phyloP scores from a whole-genome alignment of 2,113 vertebrate species.

The Oreochromis spilurus region DNA sequence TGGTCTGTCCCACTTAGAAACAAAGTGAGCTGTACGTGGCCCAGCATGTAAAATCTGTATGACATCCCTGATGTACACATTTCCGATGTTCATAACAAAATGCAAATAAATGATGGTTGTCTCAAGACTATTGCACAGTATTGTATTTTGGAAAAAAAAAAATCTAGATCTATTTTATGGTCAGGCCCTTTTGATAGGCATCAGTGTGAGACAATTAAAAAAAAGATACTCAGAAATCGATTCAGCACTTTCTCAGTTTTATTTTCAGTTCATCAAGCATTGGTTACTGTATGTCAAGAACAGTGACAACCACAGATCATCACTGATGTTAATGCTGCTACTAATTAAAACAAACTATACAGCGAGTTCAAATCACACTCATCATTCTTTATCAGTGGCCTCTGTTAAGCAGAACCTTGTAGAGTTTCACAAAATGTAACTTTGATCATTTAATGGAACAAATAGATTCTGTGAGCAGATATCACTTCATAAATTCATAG shows the following conservation, averaged over 20 bases:
- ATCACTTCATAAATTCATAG: conserved; percentile 39
- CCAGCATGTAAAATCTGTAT: neutral
- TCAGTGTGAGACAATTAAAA: neutral
- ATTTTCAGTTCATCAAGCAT: conserved; percentile 68
- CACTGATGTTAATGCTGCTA: conserved; percentile 65
- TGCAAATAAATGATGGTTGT: neutral
- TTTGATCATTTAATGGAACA: conserved; percentile 33
- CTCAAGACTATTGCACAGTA: neutral
- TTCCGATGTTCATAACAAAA: neutral
- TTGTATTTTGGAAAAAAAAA: neutral
- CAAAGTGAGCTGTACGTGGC: neutral
- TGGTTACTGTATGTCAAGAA: conserved; percentile 58
- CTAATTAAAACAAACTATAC: conserved; percentile 59
- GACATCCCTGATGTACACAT: neutral
- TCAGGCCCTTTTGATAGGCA: neutral
- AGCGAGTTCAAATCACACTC: conserved; percentile 42
- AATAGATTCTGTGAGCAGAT: conserved; percentile 50
- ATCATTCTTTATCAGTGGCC: neutral
- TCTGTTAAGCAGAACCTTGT: conserved; percentile 19
- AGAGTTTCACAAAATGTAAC: conserved; percentile 37
- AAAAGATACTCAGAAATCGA: conserved; percentile 8
- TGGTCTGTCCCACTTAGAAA: neutral
- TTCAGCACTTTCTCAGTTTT: conserved; percentile 60
- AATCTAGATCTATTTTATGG: neutral
- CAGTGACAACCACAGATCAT: conserved; percentile 62